Base-by-base conservation (phyloP, 2,888 invertebrate genomes). In the Athripsodes cinereus region DNA sequence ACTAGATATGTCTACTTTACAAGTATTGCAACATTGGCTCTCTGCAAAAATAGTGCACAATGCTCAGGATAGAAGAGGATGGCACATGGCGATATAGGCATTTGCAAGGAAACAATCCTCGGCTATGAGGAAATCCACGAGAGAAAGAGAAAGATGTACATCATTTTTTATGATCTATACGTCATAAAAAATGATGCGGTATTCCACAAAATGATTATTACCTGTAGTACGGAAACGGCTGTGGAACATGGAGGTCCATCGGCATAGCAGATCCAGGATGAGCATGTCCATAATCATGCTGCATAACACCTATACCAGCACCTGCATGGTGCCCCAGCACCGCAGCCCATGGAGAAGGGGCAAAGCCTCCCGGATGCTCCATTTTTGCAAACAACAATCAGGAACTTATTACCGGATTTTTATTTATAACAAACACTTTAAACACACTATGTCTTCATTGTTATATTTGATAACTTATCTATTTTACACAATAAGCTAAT, bases 161-260 rank as follows among this genome's bases (percentile, higher is more conserved):
- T n/a, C n/a, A n/a, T n/a, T n/a, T n/a, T n/a, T n/a, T n/a, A n/a
- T n/a, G n/a, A n/a, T n/a, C n/a, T n/a, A n/a, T n/a, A n/a, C n/a
- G n/a, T n/a, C n/a, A n/a, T n/a, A n/a, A n/a, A n/a, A n/a, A n/a
- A n/a, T n/a, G n/a, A 26, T 26, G 26, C 10, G 10, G 26, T 26
- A 26, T 26, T n/a, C 26, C 3, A 26, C 26, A 26, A 40, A 40
- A 40, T 47, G 13, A 50, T 22, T 19, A 22, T 80, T 70, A 92
- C 92, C 92, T 87, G 79, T 93, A 93, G 76, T 92, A 93, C 60
- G 92, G 90, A 74, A 92, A 92, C 67, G 90, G 91, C 73, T 92
- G 93, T 53, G 92, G 90, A 73, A 93, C 92, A 76, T 93, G 93
- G 67, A 93, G 82, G 74, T 93, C 93, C 92, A 93, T 92, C 54